Percentiles rank a stretch among this genome's conserved stretches.
Evolutionary conservation across 2,888 invertebrate genomes (phyloP).

Genomic region (Hyposoter dolosus): DNA sequence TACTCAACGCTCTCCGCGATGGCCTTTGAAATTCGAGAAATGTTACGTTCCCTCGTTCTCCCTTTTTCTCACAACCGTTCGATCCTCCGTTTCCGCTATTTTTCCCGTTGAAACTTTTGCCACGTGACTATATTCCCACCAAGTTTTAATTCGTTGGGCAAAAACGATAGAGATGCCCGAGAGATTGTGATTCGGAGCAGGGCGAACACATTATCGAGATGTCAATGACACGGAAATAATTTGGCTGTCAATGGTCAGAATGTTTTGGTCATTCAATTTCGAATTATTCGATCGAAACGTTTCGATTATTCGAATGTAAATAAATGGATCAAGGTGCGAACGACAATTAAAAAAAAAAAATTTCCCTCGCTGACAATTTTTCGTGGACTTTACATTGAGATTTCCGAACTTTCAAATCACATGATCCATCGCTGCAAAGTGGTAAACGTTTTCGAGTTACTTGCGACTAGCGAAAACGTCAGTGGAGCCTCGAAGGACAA

Average conservation of each 20-base stretch:
- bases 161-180: not conserved
- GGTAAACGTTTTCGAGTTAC: slow-evolving; percentile 8
- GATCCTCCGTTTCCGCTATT: not conserved
- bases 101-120: not conserved
- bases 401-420: not conserved
- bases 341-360: too few relatives aligned
- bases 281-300: not conserved
- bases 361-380: not conserved
- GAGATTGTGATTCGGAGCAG: not conserved
- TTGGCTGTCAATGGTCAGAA: not conserved
- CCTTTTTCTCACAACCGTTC: not conserved
- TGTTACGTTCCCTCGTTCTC: not conserved
- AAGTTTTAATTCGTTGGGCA: not conserved
- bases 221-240: not conserved
- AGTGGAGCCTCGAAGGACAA: not conserved
- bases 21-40: slow-evolving; percentile 39
- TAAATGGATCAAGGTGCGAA: not conserved
- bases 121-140: not conserved
- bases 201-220: not conserved
- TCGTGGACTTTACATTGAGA: not conserved
- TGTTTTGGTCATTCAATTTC: not conserved
- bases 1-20: not conserved
- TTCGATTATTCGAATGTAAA: not conserved
- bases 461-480: not conserved
- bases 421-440: not conserved